Evolutionary conservation across 2,888 invertebrate genomes (phyloP), one percentile per base, ranked within the genome.

Genomic region (Agonopterix arenella): DNA sequence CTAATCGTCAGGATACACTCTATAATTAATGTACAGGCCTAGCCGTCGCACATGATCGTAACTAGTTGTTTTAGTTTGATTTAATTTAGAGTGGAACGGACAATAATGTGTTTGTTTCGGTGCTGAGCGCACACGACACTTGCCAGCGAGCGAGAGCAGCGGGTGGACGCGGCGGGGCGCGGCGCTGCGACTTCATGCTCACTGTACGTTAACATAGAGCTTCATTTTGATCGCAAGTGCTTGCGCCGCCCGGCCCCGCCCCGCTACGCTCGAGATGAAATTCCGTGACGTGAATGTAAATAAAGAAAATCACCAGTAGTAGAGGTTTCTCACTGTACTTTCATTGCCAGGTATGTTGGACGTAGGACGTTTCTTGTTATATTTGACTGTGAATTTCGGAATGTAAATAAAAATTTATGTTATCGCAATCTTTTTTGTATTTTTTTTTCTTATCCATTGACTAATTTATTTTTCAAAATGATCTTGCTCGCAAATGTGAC

Each of bases 331-430:
- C 74, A 64, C 68, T 74, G 75, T 79, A 76, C 70, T 76, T 68
- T 76, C 73, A 70, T 70, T 70, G 73, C 60, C 73, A 62, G 72
- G 69, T 70, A 65, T 76, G 67, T 64, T 62, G 66, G 63, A 68
- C 59, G 66, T 73, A 73, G 71, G 66, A 73, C 65, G 70, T 72
- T 74, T 73, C 70, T 80, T 83, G 80, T 81, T 83, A 80, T 78
- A 79, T 74, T 80, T 80, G 73, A 83, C 78, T 86, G 84, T 85
- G 82, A 83, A 81, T 83, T 85, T 84, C 76, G 81, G 82, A 76
- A 80, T 88, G 86, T 88, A 86, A 86, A 88, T 88, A 88, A 86
- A 86, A 84, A 84, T 80, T 82, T 88, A 88, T 85, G 85, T 86
- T 86, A 88, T 82, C 76, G 79, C 84, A 79, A 62, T 58, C 56